Evolutionary conservation across 2,797 vertebrate species (phyloP).

Genomic region (Delichon dasypus): DNA sequence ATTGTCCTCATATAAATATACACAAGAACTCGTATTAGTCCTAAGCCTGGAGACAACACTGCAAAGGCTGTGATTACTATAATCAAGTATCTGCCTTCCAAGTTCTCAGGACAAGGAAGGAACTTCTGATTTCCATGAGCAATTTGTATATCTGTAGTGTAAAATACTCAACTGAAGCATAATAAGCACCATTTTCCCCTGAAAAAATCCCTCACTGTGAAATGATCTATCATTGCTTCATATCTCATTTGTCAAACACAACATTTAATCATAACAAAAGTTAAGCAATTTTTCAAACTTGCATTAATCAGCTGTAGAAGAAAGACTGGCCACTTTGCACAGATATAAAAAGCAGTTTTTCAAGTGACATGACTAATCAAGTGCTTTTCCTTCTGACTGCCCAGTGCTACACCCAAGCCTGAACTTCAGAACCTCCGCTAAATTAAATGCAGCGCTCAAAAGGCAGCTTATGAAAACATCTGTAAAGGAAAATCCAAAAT

Average conservation of each 20-base stretch:
- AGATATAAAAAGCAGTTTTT: not conserved
- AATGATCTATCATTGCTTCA: slow-evolving; percentile 32
- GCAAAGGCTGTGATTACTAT: not conserved
- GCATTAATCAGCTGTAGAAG: slow-evolving; percentile 5
- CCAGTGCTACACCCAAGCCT: not conserved
- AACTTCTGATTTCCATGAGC: not conserved
- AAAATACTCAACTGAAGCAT: not conserved
- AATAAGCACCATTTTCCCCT: not conserved
- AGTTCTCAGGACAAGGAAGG: not conserved
- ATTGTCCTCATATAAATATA: not conserved
- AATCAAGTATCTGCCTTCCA: not conserved
- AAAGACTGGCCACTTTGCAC: not conserved
- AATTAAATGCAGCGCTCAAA: not conserved
- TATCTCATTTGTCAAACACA: slow-evolving; percentile 25
- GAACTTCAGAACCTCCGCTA: not conserved
- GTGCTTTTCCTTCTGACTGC: not conserved
- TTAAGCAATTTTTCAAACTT: slow-evolving; percentile 3
- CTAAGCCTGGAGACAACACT: not conserved
- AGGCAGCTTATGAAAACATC: not conserved
- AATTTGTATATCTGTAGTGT: not conserved
- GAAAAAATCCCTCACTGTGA: not conserved
- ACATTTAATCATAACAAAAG: slow-evolving; percentile 24
- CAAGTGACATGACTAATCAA: not conserved
- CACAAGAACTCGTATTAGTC: not conserved
- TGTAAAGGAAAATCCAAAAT: not conserved